These are phyloP conservation scores for Lemur catta DNA, from an alignment of 2,797 vertebrate species.

Conservation along the genomic window DNA sequence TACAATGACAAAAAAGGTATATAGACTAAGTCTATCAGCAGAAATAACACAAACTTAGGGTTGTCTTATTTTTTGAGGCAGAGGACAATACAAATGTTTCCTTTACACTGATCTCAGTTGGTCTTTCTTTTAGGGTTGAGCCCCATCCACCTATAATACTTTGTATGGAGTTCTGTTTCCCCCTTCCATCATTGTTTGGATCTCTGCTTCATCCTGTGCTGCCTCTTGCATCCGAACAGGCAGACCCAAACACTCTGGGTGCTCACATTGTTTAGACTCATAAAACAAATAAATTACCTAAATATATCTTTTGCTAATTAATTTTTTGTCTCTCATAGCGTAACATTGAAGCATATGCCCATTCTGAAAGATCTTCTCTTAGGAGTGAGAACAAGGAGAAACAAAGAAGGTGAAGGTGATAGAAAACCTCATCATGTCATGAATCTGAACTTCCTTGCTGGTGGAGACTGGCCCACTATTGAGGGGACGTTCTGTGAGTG, in stretches of 20 bases:
- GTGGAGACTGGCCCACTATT: not conserved
- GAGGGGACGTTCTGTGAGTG: not conserved
- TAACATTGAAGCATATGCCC: not conserved
- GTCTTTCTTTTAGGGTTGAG: not conserved
- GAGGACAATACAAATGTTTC: not conserved
- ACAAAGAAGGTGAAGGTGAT: not conserved
- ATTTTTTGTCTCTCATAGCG: not conserved
- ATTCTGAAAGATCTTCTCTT: not conserved
- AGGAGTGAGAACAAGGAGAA: not conserved
- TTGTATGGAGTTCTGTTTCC: not conserved
- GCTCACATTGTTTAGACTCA: not conserved
- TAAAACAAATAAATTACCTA: not conserved
- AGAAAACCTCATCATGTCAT: not conserved
- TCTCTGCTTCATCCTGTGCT: not conserved
- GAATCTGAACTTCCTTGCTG: not conserved
- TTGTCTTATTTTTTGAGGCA: not conserved
- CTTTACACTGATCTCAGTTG: not conserved
- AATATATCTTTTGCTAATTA: not conserved
- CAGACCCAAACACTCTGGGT: too few species aligned
- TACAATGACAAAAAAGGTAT: not conserved
- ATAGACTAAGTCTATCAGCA: not conserved
- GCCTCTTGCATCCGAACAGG: not conserved
- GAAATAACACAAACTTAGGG: not conserved
- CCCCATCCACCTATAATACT: not conserved
- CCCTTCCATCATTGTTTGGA: not conserved